Evolutionary conservation across 2,888 invertebrate genomes (phyloP).

Genomic region (Erebia epiphron): DNA sequence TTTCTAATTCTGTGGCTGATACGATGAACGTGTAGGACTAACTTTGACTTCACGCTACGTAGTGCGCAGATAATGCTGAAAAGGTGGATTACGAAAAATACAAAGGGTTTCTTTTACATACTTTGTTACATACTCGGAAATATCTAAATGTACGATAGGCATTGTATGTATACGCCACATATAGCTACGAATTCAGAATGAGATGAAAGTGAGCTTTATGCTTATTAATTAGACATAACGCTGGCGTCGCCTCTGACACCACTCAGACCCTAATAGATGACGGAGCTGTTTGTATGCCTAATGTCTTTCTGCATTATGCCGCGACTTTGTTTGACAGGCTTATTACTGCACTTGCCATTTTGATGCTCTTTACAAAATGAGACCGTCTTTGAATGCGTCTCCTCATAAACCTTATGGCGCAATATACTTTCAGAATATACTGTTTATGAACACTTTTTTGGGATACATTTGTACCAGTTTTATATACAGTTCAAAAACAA

Average conservation of each 20-base stretch:
- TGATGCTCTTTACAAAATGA: slow-evolving; percentile 31
- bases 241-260: slow-evolving; percentile 26
- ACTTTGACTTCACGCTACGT: not conserved
- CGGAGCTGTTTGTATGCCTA: slow-evolving; percentile 31
- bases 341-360: slow-evolving; percentile 26
- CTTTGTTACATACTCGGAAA: not conserved
- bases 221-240: slow-evolving; percentile 36
- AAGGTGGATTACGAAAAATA: not conserved
- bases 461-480: slow-evolving; percentile 10
- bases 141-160: slow-evolving; percentile 6
- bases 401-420: slow-evolving; percentile 20
- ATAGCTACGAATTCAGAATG: slow-evolving; percentile 21
- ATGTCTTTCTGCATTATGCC: slow-evolving; percentile 38
- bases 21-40: not conserved
- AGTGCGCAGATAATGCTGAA: not conserved
- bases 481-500: slow-evolving; percentile 4
- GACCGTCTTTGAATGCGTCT: slow-evolving; percentile 27
- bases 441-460: slow-evolving; percentile 13
- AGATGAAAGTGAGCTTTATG: slow-evolving; percentile 36
- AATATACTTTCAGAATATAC: slow-evolving; percentile 20
- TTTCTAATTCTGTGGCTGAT: no score
- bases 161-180: slow-evolving; percentile 21
- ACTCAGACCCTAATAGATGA: slow-evolving; percentile 30
- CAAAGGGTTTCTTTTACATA: not conserved
- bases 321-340: slow-evolving; percentile 22